Percentiles rank a stretch among this genome's conserved stretches.
Conservation (phyloP, 2,797 vertebrate species). For the Rhodeus uyekii region DNA sequence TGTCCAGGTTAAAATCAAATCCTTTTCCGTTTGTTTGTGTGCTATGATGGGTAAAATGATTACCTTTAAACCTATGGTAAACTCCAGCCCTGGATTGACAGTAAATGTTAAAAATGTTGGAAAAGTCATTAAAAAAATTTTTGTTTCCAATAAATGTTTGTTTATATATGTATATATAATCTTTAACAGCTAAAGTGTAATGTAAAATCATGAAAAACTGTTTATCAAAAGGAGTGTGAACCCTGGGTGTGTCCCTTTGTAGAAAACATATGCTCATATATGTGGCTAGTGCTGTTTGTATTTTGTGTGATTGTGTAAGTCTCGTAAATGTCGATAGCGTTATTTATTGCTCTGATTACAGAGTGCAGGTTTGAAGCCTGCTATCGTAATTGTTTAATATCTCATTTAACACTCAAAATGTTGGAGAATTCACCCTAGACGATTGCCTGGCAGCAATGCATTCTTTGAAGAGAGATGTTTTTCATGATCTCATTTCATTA, state of each 20-base stretch:
- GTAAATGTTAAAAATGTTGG: not conserved
- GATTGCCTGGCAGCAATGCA: conserved; percentile 13
- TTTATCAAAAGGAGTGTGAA: not conserved
- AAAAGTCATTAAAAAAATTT: not conserved
- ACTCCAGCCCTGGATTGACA: not conserved
- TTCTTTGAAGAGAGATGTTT: conserved; percentile 25
- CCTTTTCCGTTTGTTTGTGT: not conserved
- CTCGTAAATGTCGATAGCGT: conserved; percentile 28
- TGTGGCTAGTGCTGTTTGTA: conserved; percentile 18
- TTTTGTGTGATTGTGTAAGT: conserved; percentile 39
- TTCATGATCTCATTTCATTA: conserved; percentile 26
- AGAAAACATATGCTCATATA: not conserved
- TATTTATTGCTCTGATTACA: conserved; percentile 39
- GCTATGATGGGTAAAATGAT: not conserved
- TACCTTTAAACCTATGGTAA: not conserved
- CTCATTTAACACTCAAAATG: conserved; percentile 35
- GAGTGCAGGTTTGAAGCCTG: conserved; percentile 24
- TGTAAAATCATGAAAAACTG: not conserved
- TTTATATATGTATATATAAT: not conserved
- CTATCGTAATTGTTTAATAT: conserved; percentile 44
- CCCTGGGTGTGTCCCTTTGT: conserved; percentile 19
- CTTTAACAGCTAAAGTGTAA: not conserved
- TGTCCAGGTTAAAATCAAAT: not conserved
- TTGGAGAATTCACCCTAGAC: not conserved
- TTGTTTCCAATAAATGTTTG: too few relatives aligned